Evolutionary conservation across 2,888 invertebrate genomes (phyloP).

Genomic region (Drosophila ezoana): DNA sequence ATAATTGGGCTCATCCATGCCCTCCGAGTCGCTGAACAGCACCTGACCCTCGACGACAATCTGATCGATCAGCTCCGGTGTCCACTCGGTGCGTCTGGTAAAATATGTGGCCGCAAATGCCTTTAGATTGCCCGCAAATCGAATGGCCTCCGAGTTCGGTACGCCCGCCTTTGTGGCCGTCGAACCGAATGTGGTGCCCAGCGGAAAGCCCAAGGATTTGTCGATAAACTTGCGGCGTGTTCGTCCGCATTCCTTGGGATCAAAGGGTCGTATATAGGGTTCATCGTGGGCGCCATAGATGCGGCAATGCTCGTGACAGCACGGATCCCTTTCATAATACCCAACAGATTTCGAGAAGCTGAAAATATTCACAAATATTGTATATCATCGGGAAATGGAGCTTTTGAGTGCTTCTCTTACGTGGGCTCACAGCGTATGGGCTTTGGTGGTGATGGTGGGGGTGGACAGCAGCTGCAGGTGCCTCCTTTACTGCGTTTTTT

Average conservation of each 20-base stretch:
- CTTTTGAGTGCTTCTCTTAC: constrained; percentile 6
- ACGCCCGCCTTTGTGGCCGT: constrained; percentile 40
- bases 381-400: not conserved
- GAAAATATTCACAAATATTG: not conserved
- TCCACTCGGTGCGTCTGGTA: constrained; percentile 79
- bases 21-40: constrained; percentile 62
- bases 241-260: constrained; percentile 50
- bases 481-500: constrained; percentile 37
- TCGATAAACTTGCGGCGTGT: constrained; percentile 40
- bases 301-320: constrained; percentile 56
- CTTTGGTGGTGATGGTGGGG: not conserved
- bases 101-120: constrained; percentile 80
- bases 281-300: constrained; percentile 68
- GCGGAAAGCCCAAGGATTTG: constrained; percentile 62
- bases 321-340: constrained; percentile 46
- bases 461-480: constrained; percentile 17
- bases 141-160: constrained; percentile 54
- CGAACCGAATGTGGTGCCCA: constrained; percentile 69
- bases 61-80: constrained; percentile 70
- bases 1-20: constrained; percentile 33
- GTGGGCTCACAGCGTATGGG: constrained; percentile 17
- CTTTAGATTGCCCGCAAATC: constrained; percentile 74
- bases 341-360: constrained; percentile 23
- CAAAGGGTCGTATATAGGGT: constrained; percentile 46
- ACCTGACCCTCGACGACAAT: constrained; percentile 77